These are phyloP conservation scores for Clitarchus hookeri DNA, from an alignment of 2,888 invertebrate genomes.

Conservation along the genomic window DNA sequence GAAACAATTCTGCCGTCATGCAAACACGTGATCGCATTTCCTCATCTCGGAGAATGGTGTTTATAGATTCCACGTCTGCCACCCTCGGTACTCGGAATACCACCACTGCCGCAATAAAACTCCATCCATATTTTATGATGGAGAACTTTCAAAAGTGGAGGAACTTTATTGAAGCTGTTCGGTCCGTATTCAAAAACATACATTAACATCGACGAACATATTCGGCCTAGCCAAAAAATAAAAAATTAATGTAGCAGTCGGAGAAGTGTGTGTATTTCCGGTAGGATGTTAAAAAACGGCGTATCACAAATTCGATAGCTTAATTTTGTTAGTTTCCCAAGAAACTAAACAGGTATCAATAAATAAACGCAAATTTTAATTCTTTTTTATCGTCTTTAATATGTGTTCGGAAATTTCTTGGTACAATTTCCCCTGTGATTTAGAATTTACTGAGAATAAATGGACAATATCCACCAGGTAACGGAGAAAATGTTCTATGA, in stretches of 20 bases:
- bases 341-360: too few species aligned
- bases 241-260: not conserved
- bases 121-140: not conserved
- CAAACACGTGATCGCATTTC: conserved; percentile 8
- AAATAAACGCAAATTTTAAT: too few species aligned
- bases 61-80: not conserved
- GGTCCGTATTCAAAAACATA: not conserved
- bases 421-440: too few species aligned
- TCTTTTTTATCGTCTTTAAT: too few species aligned
- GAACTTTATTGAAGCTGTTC: not conserved
- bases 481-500: too few species aligned
- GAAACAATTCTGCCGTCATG: not conserved
- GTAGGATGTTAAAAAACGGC: too few species aligned
- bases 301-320: too few species aligned
- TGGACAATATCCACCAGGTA: too few species aligned
- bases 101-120: not conserved
- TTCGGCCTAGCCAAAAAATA: not conserved
- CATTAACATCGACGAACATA: not conserved
- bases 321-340: too few species aligned
- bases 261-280: too few species aligned
- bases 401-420: too few species aligned
- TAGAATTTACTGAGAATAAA: too few species aligned
- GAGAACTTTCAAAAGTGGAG: not conserved
- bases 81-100: not conserved
- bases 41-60: not conserved